Evolutionary conservation across 2,888 invertebrate genomes (phyloP).

Genomic region (Exephanes ischioxanthus): DNA sequence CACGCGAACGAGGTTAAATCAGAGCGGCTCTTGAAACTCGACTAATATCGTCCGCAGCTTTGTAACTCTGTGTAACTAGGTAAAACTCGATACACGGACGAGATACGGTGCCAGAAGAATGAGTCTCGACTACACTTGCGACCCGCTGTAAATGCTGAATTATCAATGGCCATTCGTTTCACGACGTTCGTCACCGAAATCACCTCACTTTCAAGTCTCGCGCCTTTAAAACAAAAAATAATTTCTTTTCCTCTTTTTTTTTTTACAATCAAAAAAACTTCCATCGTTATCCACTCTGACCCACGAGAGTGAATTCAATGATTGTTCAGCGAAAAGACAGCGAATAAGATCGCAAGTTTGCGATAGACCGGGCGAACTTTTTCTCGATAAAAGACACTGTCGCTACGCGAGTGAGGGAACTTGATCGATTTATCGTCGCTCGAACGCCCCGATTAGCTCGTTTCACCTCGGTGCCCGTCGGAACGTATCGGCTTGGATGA

Average conservation of each 20-base stretch:
- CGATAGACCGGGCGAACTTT: not conserved
- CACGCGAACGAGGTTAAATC: conserved; percentile 19
- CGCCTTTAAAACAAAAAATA: not conserved
- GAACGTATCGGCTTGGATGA: conserved; percentile 33
- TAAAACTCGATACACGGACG: conserved; percentile 69
- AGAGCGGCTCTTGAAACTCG: conserved; percentile 71
- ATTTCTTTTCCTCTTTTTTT: not conserved
- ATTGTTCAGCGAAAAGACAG: not conserved
- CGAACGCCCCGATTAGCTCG: conserved; percentile 40
- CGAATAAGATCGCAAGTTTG: not conserved
- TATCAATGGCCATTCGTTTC: conserved; percentile 47
- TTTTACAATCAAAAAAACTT: conserved; percentile 4
- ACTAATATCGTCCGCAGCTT: conserved; percentile 70
- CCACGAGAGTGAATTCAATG: not conserved
- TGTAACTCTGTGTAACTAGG: conserved; percentile 56
- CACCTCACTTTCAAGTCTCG: not conserved
- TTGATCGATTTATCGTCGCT: conserved; percentile 33
- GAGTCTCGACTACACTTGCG: conserved; percentile 23
- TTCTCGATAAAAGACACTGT: conserved; percentile 18
- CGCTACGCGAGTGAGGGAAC: not conserved
- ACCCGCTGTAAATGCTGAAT: conserved; percentile 23
- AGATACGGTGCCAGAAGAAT: conserved; percentile 41
- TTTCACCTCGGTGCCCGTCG: conserved; percentile 29
- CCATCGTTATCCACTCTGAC: not conserved
- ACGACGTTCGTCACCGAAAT: conserved; percentile 38